These are phyloP conservation scores for Lysandra bellargus DNA, from an alignment of 2,888 invertebrate species.

Conservation along the genomic window DNA sequence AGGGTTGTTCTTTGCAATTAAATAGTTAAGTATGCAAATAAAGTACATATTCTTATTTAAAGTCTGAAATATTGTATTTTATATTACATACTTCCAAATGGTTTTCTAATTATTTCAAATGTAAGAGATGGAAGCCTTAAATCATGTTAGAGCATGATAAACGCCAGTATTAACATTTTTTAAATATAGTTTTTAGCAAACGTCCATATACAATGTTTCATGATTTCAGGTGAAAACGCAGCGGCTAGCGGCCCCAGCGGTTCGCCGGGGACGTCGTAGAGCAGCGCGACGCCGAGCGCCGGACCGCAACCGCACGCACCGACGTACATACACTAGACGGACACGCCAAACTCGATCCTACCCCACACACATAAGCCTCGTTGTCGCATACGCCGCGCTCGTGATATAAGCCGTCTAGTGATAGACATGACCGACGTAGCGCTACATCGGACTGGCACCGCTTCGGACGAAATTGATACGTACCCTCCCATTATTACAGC, in stretches of 20 bases:
- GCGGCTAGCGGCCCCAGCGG: slow-evolving; percentile 56
- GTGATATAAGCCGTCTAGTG: slow-evolving; percentile 33
- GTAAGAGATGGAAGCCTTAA: too few relatives aligned
- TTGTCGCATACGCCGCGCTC: neutral
- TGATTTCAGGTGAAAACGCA: slow-evolving; percentile 52
- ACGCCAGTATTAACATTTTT: too few relatives aligned
- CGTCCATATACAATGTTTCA: neutral
- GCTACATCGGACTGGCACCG: slow-evolving; percentile 7
- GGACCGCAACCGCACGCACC: slow-evolving; percentile 34
- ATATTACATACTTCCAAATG: too few relatives aligned
- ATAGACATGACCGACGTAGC: slow-evolving; percentile 1
- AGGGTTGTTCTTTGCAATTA: too few relatives aligned
- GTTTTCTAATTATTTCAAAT: too few relatives aligned
- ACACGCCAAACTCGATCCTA: neutral
- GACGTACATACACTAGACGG: slow-evolving; percentile 25
- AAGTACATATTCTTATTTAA: too few relatives aligned
- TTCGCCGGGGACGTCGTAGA: slow-evolving; percentile 60
- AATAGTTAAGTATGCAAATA: too few relatives aligned
- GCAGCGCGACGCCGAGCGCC: slow-evolving; percentile 37
- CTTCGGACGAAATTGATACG: neutral
- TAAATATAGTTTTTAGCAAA: neutral
- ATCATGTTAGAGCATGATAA: too few relatives aligned
- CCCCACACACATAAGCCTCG: neutral
- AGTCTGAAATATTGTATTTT: too few relatives aligned
- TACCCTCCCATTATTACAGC: neutral